A percentile compares a stretch with the other conserved stretches of the same genome.
Conservation (phyloP, 2,888 invertebrate species). For the Ptychoptera contaminata region DNA sequence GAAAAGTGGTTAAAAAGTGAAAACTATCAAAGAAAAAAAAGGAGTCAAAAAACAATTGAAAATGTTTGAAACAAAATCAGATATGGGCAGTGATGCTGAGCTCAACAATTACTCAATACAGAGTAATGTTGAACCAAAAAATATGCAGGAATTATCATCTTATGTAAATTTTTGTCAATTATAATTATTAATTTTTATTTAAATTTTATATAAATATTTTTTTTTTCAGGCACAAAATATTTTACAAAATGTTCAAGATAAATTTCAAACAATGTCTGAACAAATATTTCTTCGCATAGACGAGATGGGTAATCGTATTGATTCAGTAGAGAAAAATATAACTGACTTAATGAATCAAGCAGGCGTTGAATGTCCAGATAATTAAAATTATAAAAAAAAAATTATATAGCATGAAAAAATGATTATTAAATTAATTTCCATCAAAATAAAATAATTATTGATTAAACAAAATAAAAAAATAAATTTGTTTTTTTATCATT, state of each 20-base stretch:
- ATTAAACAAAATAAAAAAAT: no score
- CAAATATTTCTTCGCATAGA: constrained; percentile 94
- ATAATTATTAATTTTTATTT: constrained; percentile 6
- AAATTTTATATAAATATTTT: not conserved
- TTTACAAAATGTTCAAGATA: constrained; percentile 94
- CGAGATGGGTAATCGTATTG: constrained; percentile 96
- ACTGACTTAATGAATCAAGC: constrained; percentile 97
- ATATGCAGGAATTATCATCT: constrained; percentile 84
- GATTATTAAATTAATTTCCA: no score
- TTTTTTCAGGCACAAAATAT: constrained; percentile 74
- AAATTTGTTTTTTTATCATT: no score
- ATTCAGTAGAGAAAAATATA: constrained; percentile 95
- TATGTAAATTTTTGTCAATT: constrained; percentile 54
- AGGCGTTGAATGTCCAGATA: constrained; percentile 53
- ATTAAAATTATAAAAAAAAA: constrained; percentile 14
- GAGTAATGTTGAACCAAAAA: constrained; percentile 67
- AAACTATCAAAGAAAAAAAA: no score
- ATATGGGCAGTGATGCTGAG: constrained; percentile 31
- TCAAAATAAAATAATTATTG: no score
- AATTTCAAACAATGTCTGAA: constrained; percentile 98
- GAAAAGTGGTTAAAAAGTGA: no score
- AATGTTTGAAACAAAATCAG: constrained; percentile 30
- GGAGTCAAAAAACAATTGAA: constrained; percentile 8
- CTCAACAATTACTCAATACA: constrained; percentile 38
- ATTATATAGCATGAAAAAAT: no score